Conservation (phyloP, 2,888 invertebrate species). For the Pemphredon lugubris region DNA sequence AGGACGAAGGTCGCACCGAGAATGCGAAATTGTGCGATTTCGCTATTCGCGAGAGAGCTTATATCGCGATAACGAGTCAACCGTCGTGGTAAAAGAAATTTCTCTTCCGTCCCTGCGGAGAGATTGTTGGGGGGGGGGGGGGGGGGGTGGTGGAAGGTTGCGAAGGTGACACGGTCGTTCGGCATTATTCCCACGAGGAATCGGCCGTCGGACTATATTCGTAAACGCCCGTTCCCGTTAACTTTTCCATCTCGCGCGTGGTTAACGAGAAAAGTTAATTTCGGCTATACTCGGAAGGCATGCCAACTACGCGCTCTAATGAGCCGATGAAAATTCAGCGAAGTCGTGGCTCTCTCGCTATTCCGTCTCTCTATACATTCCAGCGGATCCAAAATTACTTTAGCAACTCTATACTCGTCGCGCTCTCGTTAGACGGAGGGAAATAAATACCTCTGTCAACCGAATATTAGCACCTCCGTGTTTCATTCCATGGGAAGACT, state of each 20-base stretch:
- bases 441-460: not conserved
- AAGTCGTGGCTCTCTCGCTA: not conserved
- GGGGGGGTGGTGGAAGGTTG: too few species aligned
- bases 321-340: conserved; percentile 49
- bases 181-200: too few species aligned
- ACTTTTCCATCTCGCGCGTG: conserved; percentile 27
- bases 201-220: too few species aligned
- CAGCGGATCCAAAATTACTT: conserved; percentile 17
- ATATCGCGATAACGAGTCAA: too few species aligned
- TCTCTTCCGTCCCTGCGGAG: too few species aligned
- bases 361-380: conserved; percentile 16
- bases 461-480: not conserved
- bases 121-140: too few species aligned
- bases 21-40: conserved; percentile 26
- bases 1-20: conserved; percentile 61
- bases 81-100: too few species aligned
- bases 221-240: conserved; percentile 21
- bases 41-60: conserved; percentile 7
- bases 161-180: too few species aligned
- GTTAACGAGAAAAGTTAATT: conserved; percentile 50
- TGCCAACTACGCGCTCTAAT: conserved; percentile 49
- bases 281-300: conserved; percentile 39
- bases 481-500: too few species aligned
- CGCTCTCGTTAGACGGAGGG: not conserved
- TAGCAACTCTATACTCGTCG: not conserved